These are phyloP conservation scores for Sebastiscus albofasciatus DNA, from an alignment of 2,797 vertebrate genomes.

Conservation along the genomic window DNA sequence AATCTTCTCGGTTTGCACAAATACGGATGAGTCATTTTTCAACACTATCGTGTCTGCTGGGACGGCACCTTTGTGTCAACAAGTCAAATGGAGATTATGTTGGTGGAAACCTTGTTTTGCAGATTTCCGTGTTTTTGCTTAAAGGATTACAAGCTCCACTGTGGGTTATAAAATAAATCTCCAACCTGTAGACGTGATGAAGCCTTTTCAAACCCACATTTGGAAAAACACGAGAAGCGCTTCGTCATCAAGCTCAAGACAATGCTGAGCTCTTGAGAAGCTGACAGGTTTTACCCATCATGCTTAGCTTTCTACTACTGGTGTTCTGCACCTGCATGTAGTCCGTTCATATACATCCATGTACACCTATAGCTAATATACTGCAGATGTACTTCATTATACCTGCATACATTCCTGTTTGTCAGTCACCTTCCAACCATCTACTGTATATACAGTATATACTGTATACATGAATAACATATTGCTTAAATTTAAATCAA, in stretches of 20 bases:
- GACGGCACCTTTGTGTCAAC: conserved; percentile 47
- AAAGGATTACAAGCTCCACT: conserved; percentile 5
- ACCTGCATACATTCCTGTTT: not conserved
- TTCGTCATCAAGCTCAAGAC: conserved; percentile 31
- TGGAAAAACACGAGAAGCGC: conserved; percentile 14
- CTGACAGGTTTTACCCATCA: conserved; percentile 26
- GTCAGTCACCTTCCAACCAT: not conserved
- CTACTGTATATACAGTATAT: not conserved
- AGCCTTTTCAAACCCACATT: conserved; percentile 2
- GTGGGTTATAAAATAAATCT: conserved; percentile 1
- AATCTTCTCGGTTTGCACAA: conserved; percentile 29
- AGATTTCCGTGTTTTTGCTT: conserved; percentile 8
- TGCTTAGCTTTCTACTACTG: conserved; percentile 9
- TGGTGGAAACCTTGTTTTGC: conserved; percentile 8
- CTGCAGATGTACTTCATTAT: not conserved
- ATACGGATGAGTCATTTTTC: conserved; percentile 64
- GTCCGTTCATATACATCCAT: not conserved
- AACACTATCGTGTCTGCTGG: conserved; percentile 28
- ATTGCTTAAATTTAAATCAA: not conserved
- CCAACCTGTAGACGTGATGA: conserved; percentile 8
- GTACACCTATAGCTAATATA: not conserved
- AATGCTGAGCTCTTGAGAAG: conserved; percentile 22
- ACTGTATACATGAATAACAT: not conserved
- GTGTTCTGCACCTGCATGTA: not conserved
- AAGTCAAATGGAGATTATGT: conserved; percentile 23